phyloP scores from a whole-genome alignment of 2,888 invertebrate species.

The Heterodera filipjevi region DNA sequence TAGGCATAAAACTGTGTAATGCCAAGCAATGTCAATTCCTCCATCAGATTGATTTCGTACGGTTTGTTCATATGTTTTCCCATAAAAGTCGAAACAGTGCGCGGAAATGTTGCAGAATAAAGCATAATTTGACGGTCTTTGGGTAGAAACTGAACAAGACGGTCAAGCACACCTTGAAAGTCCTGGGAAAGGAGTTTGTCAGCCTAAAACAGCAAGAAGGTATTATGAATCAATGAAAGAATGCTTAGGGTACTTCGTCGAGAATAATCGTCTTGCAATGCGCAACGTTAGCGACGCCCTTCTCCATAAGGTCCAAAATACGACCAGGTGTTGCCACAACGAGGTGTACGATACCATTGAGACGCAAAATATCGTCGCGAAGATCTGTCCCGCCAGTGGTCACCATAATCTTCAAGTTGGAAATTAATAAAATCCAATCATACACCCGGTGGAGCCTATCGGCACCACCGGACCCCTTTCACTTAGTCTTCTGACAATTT shows the following conservation, averaged over 20 bases:
- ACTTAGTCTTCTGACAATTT: too few species aligned
- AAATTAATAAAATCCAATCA: too few species aligned
- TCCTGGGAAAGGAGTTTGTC: constrained; percentile 45
- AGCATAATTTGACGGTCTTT: constrained; percentile 93
- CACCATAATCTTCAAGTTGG: constrained; percentile 86
- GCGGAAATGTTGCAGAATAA: constrained; percentile 97
- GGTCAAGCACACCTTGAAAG: constrained; percentile 85
- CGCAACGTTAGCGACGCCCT: constrained; percentile 88
- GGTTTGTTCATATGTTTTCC: constrained; percentile 89
- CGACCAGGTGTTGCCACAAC: constrained; percentile 99
- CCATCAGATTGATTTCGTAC: constrained; percentile 99
- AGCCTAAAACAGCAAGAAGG: constrained; percentile 22
- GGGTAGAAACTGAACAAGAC: constrained; percentile 89
- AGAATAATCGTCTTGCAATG: constrained; percentile 94
- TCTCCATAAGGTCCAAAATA: constrained; percentile 99
- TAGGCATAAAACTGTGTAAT: constrained; percentile 99
- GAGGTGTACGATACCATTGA: constrained; percentile 92
- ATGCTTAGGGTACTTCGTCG: constrained; percentile 89
- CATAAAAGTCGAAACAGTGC: constrained; percentile 98
- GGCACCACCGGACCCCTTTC: too few species aligned
- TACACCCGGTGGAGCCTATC: too few species aligned
- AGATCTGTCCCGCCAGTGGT: constrained; percentile 93
- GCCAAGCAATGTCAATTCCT: constrained; percentile 96
- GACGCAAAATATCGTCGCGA: constrained; percentile 97
- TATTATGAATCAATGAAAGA: not conserved